These are phyloP conservation scores for Pedicia rivosa DNA, from an alignment of 2,888 invertebrate species.

Conservation along the genomic window DNA sequence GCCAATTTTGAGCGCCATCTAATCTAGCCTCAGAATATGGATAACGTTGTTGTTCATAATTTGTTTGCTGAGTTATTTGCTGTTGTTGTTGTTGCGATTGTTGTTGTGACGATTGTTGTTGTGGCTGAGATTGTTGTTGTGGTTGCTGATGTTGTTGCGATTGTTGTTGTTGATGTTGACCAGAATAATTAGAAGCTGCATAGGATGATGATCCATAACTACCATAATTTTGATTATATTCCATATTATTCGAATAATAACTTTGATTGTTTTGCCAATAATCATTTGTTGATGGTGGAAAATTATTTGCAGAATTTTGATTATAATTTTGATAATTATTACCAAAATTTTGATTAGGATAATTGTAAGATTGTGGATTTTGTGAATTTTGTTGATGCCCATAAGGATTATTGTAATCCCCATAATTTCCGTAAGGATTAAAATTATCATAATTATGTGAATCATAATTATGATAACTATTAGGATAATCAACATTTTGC, in stretches of 20 bases:
- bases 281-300: not conserved
- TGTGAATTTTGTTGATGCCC: conserved; percentile 32
- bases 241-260: conserved; percentile 5
- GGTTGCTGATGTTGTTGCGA: too few species aligned
- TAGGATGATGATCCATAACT: too few species aligned
- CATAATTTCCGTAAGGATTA: conserved; percentile 16
- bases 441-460: conserved; percentile 20
- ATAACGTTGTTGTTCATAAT: conserved; percentile 3
- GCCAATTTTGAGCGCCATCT: conserved; percentile 8
- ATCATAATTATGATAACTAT: conserved; percentile 6
- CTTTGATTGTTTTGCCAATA: conserved; percentile 3
- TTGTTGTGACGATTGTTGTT: conserved; percentile 9
- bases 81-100: conserved; percentile 25
- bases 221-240: not conserved
- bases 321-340: conserved; percentile 25
- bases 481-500: too few species aligned
- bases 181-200: too few species aligned
- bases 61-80: conserved; percentile 4
- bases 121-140: conserved; percentile 22
- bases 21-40: not conserved
- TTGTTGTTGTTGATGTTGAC: too few species aligned
- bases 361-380: conserved; percentile 33
- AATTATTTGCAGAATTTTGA: conserved; percentile 2
- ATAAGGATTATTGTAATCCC: conserved; percentile 27
- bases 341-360: conserved; percentile 7